phyloP scores from a whole-genome alignment of 2,888 invertebrate genomes.

The Lutraria lutraria region DNA sequence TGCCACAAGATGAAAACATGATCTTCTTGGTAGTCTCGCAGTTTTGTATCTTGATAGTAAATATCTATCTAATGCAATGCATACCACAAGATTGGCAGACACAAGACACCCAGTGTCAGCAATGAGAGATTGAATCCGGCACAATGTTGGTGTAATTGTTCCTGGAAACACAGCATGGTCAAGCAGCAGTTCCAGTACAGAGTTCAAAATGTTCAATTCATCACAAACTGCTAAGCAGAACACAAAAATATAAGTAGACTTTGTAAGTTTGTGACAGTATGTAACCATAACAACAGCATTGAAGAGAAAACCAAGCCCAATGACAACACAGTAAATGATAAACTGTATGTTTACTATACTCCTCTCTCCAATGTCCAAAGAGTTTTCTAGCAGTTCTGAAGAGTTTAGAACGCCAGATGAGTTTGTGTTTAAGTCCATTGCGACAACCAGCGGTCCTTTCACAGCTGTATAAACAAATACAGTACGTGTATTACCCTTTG shows the following conservation, averaged over 20 bases:
- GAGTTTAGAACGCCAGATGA: not conserved
- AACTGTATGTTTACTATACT: not conserved
- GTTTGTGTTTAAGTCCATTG: not conserved
- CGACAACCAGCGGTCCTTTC: not conserved
- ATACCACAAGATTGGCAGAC: conserved; percentile 22
- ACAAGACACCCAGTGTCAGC: conserved; percentile 28
- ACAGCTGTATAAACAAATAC: no score
- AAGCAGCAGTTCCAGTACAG: conserved; percentile 18
- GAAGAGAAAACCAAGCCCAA: conserved; percentile 16
- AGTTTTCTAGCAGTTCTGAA: not conserved
- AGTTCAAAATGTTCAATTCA: conserved; percentile 46
- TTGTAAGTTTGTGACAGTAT: conserved; percentile 37
- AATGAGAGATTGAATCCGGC: not conserved
- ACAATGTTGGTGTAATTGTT: not conserved
- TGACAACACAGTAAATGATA: conserved; percentile 20
- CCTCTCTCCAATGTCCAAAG: not conserved
- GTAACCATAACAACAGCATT: conserved; percentile 44
- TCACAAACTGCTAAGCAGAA: conserved; percentile 49
- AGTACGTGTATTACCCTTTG: no score
- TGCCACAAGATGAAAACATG: not conserved
- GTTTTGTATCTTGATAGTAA: conserved; percentile 22
- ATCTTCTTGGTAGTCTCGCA: not conserved
- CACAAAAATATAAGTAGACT: conserved; percentile 55
- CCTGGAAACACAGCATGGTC: not conserved
- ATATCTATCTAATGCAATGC: conserved; percentile 15